Conservation (phyloP, 2,113 vertebrate species). For the Rutilus rutilus region DNA sequence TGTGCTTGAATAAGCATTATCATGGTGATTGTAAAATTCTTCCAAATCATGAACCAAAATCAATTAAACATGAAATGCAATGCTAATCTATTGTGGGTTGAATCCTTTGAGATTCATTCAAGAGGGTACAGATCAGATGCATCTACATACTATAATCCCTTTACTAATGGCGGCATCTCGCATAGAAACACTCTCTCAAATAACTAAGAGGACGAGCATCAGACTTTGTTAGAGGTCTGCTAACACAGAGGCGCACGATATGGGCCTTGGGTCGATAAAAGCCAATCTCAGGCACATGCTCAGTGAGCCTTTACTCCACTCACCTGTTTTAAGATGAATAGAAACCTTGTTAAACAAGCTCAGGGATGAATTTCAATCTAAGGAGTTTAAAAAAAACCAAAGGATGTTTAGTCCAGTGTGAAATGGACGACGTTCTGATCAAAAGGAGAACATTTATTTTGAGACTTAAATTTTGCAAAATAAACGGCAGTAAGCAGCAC, state of each 20-base stretch:
- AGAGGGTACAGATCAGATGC: background rate
- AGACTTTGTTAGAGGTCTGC: background rate
- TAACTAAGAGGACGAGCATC: slow-evolving; percentile 10
- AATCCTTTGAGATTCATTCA: slow-evolving; percentile 14
- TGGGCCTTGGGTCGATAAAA: slow-evolving; percentile 15
- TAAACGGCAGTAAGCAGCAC: background rate
- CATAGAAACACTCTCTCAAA: background rate
- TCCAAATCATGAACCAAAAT: slow-evolving; percentile 32
- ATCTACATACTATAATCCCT: background rate
- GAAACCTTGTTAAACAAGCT: slow-evolving; percentile 28
- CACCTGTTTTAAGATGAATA: slow-evolving; percentile 23
- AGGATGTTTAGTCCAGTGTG: background rate
- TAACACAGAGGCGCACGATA: background rate
- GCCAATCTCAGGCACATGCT: slow-evolving; percentile 31
- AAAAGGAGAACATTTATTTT: background rate
- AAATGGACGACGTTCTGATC: background rate
- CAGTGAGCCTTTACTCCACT: slow-evolving; percentile 30
- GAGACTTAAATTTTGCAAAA: background rate
- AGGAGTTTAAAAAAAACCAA: background rate
- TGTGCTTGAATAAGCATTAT: slow-evolving; percentile 40
- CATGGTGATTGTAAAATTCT: slow-evolving; percentile 47
- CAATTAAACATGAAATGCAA: slow-evolving; percentile 31
- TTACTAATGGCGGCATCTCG: background rate
- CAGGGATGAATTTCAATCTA: slow-evolving; percentile 22
- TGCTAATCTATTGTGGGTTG: background rate